Conservation (phyloP, 2,888 invertebrate species). For the Philonicus albiceps region DNA sequence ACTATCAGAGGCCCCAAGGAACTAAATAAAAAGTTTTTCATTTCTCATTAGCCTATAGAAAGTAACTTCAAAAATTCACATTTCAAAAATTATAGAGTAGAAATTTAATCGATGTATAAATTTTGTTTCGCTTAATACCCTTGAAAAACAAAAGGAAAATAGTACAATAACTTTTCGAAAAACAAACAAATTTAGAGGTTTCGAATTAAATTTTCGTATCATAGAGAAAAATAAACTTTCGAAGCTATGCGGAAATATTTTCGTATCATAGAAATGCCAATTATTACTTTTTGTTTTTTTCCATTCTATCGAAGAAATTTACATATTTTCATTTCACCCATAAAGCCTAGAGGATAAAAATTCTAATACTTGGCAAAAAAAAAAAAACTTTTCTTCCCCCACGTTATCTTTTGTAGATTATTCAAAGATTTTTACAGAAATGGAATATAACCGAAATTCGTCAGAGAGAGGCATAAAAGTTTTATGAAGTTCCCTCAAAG, state of each 20-base stretch:
- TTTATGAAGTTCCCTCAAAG: not conserved
- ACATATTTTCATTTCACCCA: not conserved
- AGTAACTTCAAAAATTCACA: too few species aligned
- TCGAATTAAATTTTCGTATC: not conserved
- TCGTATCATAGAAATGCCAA: not conserved
- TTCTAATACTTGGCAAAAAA: not conserved
- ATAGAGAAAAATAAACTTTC: not conserved
- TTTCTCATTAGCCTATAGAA: too few species aligned
- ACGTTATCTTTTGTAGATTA: not conserved
- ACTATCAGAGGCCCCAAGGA: too few species aligned
- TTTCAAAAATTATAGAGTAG: too few species aligned
- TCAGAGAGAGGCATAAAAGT: not conserved
- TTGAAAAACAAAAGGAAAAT: not conserved
- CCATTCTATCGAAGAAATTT: not conserved
- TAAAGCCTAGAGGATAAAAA: not conserved
- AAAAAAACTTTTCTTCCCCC: not conserved
- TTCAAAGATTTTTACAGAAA: not conserved
- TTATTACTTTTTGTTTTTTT: not conserved
- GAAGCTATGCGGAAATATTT: not conserved
- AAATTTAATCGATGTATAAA: too few species aligned
- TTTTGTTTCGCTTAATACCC: not conserved
- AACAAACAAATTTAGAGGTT: not conserved
- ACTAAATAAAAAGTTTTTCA: too few species aligned
- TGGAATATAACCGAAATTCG: not conserved
- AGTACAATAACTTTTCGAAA: not conserved